Evolutionary conservation across 2,113 vertebrate genomes (phyloP).

Genomic region (Corydoras sp.): DNA sequence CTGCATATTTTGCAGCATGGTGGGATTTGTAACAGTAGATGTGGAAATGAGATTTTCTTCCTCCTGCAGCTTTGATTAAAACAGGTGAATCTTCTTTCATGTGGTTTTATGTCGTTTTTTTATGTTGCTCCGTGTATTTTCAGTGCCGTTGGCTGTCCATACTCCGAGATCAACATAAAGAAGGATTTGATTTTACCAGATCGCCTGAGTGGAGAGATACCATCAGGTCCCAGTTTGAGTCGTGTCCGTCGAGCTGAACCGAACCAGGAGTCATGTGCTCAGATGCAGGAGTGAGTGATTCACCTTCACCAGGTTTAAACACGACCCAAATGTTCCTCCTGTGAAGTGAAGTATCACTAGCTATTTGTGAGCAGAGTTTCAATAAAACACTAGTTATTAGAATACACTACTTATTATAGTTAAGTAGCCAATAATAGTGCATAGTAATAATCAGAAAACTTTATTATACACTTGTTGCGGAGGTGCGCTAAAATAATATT

Average conservation of each 20-base stretch:
- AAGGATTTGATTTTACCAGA: slow-evolving; percentile 76
- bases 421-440: too few species aligned
- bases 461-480: too few species aligned
- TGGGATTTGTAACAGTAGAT: too few species aligned
- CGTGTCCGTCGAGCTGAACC: slow-evolving; percentile 63
- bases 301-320: neutral
- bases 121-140: slow-evolving; percentile 5
- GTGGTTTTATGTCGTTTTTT: neutral
- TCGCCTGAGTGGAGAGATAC: slow-evolving; percentile 74
- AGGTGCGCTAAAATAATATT: too few species aligned
- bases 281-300: slow-evolving; percentile 65
- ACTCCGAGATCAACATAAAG: slow-evolving; percentile 79
- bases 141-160: slow-evolving; percentile 75
- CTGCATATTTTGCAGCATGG: too few species aligned
- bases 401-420: too few species aligned
- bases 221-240: slow-evolving; percentile 54
- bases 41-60: too few species aligned
- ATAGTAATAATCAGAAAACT: too few species aligned
- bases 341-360: too few species aligned
- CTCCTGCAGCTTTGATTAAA: neutral
- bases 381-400: too few species aligned
- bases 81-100: neutral
- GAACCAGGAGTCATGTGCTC: slow-evolving; percentile 57
- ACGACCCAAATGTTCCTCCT: too few species aligned
- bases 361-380: too few species aligned